Base-by-base conservation (phyloP, 2,797 vertebrate species). In the Pseudochromis fuscus region DNA sequence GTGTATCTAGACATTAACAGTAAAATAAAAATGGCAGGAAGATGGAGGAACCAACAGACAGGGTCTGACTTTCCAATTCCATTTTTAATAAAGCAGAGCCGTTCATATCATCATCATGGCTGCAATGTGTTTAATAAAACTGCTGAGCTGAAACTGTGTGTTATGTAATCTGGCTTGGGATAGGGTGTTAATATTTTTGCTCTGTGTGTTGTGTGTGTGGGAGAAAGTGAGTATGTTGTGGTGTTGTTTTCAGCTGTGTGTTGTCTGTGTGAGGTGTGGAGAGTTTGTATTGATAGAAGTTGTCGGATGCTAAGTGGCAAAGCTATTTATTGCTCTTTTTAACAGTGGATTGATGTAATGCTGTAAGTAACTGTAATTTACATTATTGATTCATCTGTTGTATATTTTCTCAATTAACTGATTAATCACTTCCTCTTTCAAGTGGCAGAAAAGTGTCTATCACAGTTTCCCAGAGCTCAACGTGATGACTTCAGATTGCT, bases 141-240 rank as follows among this genome's bases (percentile, higher is more conserved):
- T 9, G 19, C 42, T 2, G 40, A 72, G 58, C 23, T 73, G 53
- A 72, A 80, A 24, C 52, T 19, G 24, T 42, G n/a, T 16, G 46
- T 79, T 79, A 65, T 55, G 19, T 85, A 74, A 85, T 60, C 38
- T 67, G 2, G 7, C 27, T 38, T 42, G 46, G 51, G 61, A 42
- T 75, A 52, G 58, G 33, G 37, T 57, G 16, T 48, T 80, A 59
- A 31, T 67, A 61, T 65, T 69, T 35, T 67, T 27, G 7, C 21
- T 67, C 24, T 31, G 30, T 64, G 55, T 55, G 42, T 24, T 11
- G 37, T 52, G 28, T 21, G 35, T 62, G 72, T 85, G 72, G 70
- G 72, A 58, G 77, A 79, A 48, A 46, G 62, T 69, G 64, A 68
- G 62, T 57, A 66, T 30, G 28, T 52, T 52, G 0, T 48, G 33